Conservation (phyloP, 1,140 invertebrate genomes). For the Amphibalanus amphitrite region DNA sequence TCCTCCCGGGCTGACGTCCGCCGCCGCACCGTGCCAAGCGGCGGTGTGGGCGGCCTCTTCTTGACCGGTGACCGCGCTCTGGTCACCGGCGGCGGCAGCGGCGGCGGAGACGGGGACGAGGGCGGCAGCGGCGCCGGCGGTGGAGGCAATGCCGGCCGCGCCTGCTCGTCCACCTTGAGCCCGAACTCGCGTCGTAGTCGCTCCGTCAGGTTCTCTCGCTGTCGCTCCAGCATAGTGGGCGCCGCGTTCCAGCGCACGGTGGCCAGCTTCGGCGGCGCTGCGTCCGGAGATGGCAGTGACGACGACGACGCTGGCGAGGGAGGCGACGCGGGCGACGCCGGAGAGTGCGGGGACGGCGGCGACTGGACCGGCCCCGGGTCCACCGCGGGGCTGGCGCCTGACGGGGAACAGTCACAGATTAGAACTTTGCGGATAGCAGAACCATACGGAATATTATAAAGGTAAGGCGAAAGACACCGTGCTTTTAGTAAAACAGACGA, state of each 20-base stretch:
- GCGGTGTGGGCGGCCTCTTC: too few relatives aligned
- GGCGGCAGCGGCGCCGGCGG: too few relatives aligned
- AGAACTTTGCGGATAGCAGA: too few relatives aligned
- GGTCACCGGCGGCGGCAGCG: too few relatives aligned
- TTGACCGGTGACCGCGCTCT: neutral
- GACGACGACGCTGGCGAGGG: constrained; percentile 3
- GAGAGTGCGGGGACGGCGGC: constrained; percentile 1
- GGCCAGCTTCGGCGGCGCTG: constrained; percentile 8
- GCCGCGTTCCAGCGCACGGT: constrained; percentile 37
- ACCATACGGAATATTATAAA: too few relatives aligned
- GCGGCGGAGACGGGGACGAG: too few relatives aligned
- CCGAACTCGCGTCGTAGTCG: constrained; percentile 54
- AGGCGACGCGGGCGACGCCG: constrained; percentile 5
- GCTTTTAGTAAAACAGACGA: too few relatives aligned
- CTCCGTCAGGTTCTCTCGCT: constrained; percentile 54
- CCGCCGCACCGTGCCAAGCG: too few relatives aligned
- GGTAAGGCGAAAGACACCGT: too few relatives aligned
- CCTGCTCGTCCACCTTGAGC: constrained; percentile 22
- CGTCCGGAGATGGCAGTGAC: neutral
- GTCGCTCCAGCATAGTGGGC: constrained; percentile 48
- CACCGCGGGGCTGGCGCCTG: neutral
- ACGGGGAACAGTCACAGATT: too few relatives aligned
- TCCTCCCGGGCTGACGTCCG: too few relatives aligned
- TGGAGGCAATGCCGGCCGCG: neutral
- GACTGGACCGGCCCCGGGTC: neutral